Evolutionary conservation across 2,888 invertebrate genomes (phyloP), one percentile per base, ranked within the genome.

Genomic region (Cyclophora albipunctata): DNA sequence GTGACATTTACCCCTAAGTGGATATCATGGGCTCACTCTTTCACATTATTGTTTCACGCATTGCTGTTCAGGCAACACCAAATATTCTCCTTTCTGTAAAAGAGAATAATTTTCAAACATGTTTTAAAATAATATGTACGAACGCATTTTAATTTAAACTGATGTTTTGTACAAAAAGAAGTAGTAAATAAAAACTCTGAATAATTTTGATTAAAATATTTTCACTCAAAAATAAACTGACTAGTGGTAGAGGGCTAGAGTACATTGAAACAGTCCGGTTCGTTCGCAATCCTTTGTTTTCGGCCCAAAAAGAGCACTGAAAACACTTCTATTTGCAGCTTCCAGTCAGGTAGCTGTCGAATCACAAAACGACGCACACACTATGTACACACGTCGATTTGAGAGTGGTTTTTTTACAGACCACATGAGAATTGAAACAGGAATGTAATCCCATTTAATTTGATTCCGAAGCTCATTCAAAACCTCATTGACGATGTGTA

Each of bases 221-320:
- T 46, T 50, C 45, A 51, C 45, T 49, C 51, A 5, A 43, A 42
- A 50, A 49, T 48, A 50, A 44, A 53, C 40, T 20, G 33, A 35
- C 44, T 47, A 48, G 33, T 57, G 43, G 62, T 61, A 60, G 54
- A 48, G 53, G 54, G 33, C 45, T 40, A 40, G 49, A 50, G 54
- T 54, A 47, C 52, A 61, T 57, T 60, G 56, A 47, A 63, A 63
- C 59, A 60, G 58, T 59, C 51, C 47, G 53, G 54, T 61, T 62
- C 49, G 54, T 52, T 55, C 62, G 57, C 60, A 66, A 70, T 56
- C 65, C 61, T 64, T 67, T 71, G 66, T 73, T 74, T 71, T 69
- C 55, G 49, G 34, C 53, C 49, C 51, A 64, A 71, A 71, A 69
- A 69, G 64, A 66, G 58, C 58, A 64, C 60, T 62, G 57, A 61